Evolutionary conservation across 1,140 invertebrate genomes (phyloP).

Genomic region (Brachionus plicatilis): DNA sequence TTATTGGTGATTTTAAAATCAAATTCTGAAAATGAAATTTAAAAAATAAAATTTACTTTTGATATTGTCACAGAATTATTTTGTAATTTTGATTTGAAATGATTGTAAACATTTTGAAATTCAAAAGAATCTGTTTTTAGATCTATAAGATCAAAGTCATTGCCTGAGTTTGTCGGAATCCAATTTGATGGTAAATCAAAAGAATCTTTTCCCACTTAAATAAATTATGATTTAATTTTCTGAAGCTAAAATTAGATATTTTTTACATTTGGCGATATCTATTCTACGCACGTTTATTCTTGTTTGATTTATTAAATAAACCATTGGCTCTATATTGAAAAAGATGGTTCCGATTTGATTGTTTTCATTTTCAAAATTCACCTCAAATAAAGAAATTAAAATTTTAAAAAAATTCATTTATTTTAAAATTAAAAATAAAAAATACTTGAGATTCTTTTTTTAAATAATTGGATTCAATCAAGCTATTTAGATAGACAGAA

Average conservation of each 20-base stretch:
- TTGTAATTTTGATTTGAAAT: neutral
- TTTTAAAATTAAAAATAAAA: neutral
- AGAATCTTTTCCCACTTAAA: neutral
- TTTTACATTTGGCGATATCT: neutral
- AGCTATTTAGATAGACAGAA: conserved; percentile 9
- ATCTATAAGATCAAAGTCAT: neutral
- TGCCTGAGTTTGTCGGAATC: neutral
- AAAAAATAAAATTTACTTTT: neutral
- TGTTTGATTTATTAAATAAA: neutral
- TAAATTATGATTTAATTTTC: too few species aligned
- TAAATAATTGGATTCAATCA: neutral
- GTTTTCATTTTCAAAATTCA: neutral
- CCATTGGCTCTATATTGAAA: neutral
- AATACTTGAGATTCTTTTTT: neutral
- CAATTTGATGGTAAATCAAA: neutral
- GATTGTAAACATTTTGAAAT: neutral
- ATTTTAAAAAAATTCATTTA: neutral
- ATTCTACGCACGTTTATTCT: neutral
- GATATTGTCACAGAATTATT: neutral
- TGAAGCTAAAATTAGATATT: too few species aligned
- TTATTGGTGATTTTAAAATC: neutral
- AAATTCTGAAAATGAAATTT: too few species aligned
- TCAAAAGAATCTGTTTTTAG: neutral
- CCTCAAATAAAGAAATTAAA: neutral
- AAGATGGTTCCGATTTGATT: neutral